phyloP scores from a whole-genome alignment of 2,113 vertebrate genomes.

The Etia nguti region DNA sequence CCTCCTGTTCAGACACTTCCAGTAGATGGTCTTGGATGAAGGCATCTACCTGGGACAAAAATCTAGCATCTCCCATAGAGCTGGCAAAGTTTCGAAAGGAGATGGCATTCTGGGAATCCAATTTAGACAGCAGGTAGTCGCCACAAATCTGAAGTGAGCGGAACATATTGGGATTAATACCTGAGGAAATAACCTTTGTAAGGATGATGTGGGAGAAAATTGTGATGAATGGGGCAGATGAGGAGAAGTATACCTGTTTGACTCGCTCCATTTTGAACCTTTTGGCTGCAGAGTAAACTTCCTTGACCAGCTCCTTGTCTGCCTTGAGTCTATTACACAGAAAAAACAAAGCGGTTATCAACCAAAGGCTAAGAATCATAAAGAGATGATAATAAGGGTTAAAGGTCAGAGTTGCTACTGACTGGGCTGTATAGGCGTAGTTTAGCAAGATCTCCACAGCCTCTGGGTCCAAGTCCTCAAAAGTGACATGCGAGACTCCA shows the following conservation, averaged over 20 bases:
- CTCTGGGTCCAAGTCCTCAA: constrained; percentile 95
- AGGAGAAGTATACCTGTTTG: constrained; percentile 80
- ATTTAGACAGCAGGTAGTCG: constrained; percentile 93
- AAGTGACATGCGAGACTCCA: constrained; percentile 91
- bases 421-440: constrained; percentile 99
- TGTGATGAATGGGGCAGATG: not conserved
- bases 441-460: constrained; percentile 96
- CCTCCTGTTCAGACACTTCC: constrained; percentile 92
- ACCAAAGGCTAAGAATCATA: not conserved
- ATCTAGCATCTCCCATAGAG: constrained; percentile 85
- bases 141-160: constrained; percentile 84
- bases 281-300: constrained; percentile 97
- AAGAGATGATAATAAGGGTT: not conserved
- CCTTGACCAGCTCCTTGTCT: constrained; percentile 94
- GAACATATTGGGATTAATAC: not conserved
- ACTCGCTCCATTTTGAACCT: constrained; percentile 97
- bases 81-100: constrained; percentile 95
- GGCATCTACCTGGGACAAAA: constrained; percentile 87
- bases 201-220: fast-evolving
- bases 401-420: constrained; percentile 58
- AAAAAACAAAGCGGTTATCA: not conserved
- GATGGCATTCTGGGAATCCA: constrained; percentile 90
- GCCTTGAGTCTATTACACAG: constrained; percentile 84
- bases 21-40: constrained; percentile 96
- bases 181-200: not conserved